phyloP scores from a whole-genome alignment of 2,888 invertebrate genomes.

The Eledona agricola region DNA sequence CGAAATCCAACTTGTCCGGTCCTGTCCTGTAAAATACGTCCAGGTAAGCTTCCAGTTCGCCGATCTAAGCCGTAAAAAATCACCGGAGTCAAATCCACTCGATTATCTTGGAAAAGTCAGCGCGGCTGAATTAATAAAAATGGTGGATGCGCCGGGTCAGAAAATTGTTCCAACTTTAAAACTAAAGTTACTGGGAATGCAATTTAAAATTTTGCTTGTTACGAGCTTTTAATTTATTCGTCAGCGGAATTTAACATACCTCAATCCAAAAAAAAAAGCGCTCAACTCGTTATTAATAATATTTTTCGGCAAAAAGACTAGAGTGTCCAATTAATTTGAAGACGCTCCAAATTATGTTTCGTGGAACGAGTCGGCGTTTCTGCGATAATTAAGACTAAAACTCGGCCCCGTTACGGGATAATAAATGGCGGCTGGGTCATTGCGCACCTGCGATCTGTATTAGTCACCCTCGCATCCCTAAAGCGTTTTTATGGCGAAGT shows the following conservation, averaged over 20 bases:
- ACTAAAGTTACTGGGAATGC: constrained; percentile 16
- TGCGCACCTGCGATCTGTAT: constrained; percentile 16
- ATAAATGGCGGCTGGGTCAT: constrained; percentile 8
- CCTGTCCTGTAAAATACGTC: constrained; percentile 2
- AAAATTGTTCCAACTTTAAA: constrained; percentile 4
- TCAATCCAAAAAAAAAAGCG: no score
- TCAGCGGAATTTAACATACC: no score
- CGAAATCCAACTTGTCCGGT: no score
- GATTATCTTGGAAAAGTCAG: constrained; percentile 4
- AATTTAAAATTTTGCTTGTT: constrained; percentile 8
- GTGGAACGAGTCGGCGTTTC: no score
- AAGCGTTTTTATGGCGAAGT: no score
- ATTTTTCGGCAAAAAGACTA: no score
- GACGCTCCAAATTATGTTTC: constrained; percentile 7
- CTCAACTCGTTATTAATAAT: no score
- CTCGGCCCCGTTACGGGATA: no score
- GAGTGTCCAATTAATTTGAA: no score
- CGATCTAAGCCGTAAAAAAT: no score
- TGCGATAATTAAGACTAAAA: constrained; percentile 9
- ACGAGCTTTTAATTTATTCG: constrained; percentile 17
- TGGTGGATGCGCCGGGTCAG: constrained; percentile 6
- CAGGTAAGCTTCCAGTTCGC: constrained; percentile 8
- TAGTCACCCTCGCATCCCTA: no score
- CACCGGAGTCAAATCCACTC: constrained; percentile 9
- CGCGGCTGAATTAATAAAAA: constrained; percentile 6